A percentile compares a stretch with the other conserved stretches of the same genome.
phyloP scores from a whole-genome alignment of 1,140 invertebrate genomes.

The Drosophila nebulosa region DNA sequence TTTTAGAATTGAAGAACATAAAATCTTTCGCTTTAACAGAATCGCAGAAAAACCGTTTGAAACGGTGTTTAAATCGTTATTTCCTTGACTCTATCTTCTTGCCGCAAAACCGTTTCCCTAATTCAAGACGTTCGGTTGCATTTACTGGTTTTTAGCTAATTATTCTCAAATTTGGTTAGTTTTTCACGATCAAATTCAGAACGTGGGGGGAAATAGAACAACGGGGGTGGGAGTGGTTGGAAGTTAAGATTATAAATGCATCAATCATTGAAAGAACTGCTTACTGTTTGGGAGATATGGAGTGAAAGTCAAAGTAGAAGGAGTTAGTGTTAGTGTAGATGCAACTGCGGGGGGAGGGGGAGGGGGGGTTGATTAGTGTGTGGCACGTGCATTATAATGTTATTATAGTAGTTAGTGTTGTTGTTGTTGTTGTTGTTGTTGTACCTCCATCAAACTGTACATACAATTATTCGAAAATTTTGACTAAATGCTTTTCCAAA shows the following conservation, averaged over 20 bases:
- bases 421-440: constrained; percentile 37
- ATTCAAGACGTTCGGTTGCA: neutral
- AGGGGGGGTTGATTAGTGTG: constrained; percentile 24
- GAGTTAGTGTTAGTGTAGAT: constrained; percentile 18
- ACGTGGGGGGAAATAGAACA: neutral
- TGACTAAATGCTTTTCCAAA: constrained; percentile 16
- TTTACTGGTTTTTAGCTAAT: constrained; percentile 34
- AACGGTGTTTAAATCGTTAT: no score
- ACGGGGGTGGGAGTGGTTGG: no score
- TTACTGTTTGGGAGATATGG: neutral
- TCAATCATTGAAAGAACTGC: constrained; percentile 44
- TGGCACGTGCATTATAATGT: constrained; percentile 40
- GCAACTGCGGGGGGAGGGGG: neutral
- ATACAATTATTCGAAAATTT: constrained; percentile 6
- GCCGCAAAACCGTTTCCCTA: neutral
- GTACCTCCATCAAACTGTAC: constrained; percentile 44
- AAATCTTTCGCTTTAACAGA: no score
- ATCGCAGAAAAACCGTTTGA: no score
- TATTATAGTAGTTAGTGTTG: constrained; percentile 12
- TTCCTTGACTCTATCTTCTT: no score
- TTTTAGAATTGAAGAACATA: no score
- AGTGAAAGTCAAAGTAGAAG: neutral
- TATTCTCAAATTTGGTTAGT: neutral
- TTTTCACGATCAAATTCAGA: neutral
- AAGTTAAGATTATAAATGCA: constrained; percentile 49